These are phyloP conservation scores for Rhinolophus sinicus DNA, from an alignment of 2,113 vertebrate species.

Conservation along the genomic window DNA sequence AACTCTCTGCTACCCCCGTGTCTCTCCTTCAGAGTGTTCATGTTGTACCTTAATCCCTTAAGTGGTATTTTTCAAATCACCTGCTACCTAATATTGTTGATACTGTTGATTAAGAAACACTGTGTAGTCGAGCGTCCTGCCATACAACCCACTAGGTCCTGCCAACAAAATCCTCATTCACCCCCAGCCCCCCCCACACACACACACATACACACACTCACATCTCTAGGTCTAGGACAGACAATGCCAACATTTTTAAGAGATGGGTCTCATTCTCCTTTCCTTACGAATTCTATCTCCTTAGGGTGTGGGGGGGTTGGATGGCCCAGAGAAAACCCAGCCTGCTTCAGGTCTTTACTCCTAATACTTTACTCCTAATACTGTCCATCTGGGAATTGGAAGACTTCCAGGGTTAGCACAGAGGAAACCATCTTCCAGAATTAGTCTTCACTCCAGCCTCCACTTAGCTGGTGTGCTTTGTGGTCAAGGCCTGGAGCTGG, in stretches of 20 bases:
- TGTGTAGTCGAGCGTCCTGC: not conserved
- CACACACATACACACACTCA: not conserved
- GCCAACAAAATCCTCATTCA: not conserved
- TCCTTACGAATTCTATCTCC: not conserved
- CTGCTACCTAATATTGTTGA: not conserved
- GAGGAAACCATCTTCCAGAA: not conserved
- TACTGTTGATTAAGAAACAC: not conserved
- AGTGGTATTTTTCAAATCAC: conserved; percentile 11
- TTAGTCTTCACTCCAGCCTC: not conserved
- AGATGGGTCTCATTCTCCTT: not conserved
- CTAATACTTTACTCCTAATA: not conserved
- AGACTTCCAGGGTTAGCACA: not conserved
- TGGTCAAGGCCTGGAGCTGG: not conserved
- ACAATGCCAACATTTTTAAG: not conserved
- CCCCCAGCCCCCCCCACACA: not conserved
- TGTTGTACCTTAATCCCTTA: not conserved
- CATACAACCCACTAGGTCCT: not conserved
- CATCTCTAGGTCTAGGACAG: not conserved
- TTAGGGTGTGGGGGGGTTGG: not conserved
- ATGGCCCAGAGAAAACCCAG: not conserved
- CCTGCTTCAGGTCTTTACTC: not conserved
- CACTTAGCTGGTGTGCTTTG: not conserved
- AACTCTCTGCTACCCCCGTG: not conserved
- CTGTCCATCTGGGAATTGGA: not conserved
- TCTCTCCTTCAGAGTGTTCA: not conserved